Evolutionary conservation across 2,113 vertebrate genomes (phyloP).

Genomic region (Ramphastos sulfuratus): DNA sequence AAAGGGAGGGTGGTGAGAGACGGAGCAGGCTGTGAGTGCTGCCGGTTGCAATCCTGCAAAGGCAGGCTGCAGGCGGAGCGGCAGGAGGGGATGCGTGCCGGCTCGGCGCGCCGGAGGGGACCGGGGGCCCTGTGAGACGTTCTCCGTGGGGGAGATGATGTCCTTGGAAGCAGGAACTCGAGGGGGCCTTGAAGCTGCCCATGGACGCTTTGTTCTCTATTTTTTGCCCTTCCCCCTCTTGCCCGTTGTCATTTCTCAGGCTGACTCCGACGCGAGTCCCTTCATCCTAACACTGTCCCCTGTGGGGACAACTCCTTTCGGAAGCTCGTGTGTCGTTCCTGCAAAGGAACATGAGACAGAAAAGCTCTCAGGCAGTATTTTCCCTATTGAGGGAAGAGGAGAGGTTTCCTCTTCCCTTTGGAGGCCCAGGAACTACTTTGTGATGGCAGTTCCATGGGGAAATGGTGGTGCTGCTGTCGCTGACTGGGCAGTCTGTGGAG

Average conservation of each 20-base stretch:
- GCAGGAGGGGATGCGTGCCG: neutral
- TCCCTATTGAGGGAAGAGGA: neutral
- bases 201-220: neutral
- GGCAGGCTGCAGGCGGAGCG: neutral
- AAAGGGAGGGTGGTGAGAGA: constrained; percentile 68
- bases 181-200: neutral
- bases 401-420: neutral
- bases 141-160: neutral
- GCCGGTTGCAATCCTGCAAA: constrained; percentile 39
- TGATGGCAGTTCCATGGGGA: neutral
- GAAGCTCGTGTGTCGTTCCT: neutral
- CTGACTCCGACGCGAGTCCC: neutral
- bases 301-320: neutral
- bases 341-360: neutral
- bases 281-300: neutral
- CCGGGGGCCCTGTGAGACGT: neutral
- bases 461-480: neutral
- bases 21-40: constrained; percentile 55
- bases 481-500: neutral
- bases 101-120: neutral
- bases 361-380: neutral
- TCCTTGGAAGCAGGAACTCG: neutral
- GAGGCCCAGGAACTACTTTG: fast-evolving
- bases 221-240: constrained; percentile 1
- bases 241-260: constrained; percentile 22